These are phyloP conservation scores for Cephus sareptanus DNA, from an alignment of 2,888 invertebrate species.

Conservation along the genomic window DNA sequence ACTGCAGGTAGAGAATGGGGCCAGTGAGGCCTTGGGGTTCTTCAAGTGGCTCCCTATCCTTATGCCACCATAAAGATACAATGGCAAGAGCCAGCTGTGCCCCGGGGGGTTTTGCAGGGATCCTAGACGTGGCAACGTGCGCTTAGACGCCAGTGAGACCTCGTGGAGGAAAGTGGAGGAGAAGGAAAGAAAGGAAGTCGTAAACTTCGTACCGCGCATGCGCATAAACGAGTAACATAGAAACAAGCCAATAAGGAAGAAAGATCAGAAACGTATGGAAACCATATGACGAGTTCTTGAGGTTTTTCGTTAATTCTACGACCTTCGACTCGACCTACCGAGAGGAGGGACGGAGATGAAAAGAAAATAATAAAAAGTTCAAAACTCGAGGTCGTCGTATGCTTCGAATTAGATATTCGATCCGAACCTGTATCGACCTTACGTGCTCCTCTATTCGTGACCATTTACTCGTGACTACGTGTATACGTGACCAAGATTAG, in stretches of 20 bases:
- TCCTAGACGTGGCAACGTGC: neutral
- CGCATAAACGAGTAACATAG: neutral
- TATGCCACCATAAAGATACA: conserved; percentile 34
- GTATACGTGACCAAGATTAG: conserved; percentile 15
- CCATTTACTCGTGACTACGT: neutral
- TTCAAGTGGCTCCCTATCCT: conserved; percentile 26
- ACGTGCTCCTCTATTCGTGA: conserved; percentile 12
- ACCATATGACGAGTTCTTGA: neutral
- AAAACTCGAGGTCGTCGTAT: neutral
- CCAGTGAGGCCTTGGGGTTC: conserved; percentile 23
- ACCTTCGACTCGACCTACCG: neutral
- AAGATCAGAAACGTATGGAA: neutral
- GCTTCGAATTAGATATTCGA: neutral
- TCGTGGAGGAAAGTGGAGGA: neutral
- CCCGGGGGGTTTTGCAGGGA: conserved; percentile 16
- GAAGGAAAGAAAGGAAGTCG: neutral
- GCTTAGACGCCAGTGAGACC: neutral
- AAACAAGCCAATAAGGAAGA: neutral
- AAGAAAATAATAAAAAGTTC: neutral
- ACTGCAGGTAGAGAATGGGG: conserved; percentile 5
- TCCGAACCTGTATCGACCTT: neutral
- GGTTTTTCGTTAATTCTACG: neutral
- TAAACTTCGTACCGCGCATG: neutral
- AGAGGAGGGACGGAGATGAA: neutral
- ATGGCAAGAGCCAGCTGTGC: conserved; percentile 36